phyloP scores from a whole-genome alignment of 1,140 invertebrate genomes.

The Euglossa dilemma region DNA sequence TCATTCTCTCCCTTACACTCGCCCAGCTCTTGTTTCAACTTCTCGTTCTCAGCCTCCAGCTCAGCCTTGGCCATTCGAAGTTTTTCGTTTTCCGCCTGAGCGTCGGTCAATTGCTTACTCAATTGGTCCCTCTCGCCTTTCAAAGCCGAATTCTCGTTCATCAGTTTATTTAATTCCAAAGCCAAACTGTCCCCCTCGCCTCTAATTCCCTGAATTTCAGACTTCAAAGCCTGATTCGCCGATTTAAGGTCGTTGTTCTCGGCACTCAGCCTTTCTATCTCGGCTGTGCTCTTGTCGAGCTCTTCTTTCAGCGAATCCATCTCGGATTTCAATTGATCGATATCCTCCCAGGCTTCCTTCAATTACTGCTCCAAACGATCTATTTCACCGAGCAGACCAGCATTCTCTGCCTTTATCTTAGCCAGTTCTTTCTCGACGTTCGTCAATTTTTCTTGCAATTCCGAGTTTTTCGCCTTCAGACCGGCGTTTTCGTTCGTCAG shows the following conservation, averaged over 20 bases:
- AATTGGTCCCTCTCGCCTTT: not conserved
- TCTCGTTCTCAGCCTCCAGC: slow-evolving; percentile 32
- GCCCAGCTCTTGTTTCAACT: slow-evolving; percentile 45
- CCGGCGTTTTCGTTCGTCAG: slow-evolving; percentile 45
- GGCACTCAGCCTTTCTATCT: slow-evolving; percentile 38
- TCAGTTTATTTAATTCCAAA: slow-evolving; percentile 52
- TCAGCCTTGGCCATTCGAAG: slow-evolving; percentile 10
- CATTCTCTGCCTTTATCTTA: slow-evolving; percentile 30
- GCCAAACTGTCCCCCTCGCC: slow-evolving; percentile 23
- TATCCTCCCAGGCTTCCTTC: not conserved
- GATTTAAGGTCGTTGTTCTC: slow-evolving; percentile 28
- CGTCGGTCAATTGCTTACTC: not conserved
- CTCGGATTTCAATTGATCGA: not conserved
- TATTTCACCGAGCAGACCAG: slow-evolving; percentile 33
- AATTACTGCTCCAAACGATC: slow-evolving; percentile 18
- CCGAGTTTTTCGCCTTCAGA: slow-evolving; percentile 42
- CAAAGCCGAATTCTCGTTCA: slow-evolving; percentile 20
- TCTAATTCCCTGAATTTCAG: slow-evolving; percentile 1
- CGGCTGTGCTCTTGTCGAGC: slow-evolving; percentile 18
- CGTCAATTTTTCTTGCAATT: not conserved
- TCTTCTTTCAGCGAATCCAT: not conserved
- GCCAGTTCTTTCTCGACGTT: slow-evolving; percentile 31
- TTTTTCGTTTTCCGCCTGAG: slow-evolving; percentile 45
- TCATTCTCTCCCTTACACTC: slow-evolving; percentile 34
- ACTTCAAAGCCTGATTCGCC: not conserved